Evolutionary conservation across 2,888 invertebrate genomes (phyloP).

Genomic region (Phorcus lineatus): DNA sequence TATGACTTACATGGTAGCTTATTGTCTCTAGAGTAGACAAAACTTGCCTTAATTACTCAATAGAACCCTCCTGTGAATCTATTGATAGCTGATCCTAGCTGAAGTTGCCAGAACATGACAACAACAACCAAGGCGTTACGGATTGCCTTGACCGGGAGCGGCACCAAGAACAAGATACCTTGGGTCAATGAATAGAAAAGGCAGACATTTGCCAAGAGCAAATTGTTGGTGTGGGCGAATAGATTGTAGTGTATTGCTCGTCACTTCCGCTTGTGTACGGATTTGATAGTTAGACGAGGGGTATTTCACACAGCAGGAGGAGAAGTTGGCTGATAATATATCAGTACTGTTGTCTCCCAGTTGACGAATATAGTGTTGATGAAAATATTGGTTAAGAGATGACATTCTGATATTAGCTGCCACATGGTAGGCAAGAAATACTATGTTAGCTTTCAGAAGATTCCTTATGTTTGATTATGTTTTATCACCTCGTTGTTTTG

Average conservation of each 20-base stretch:
- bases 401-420: too few relatives aligned
- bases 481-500: too few relatives aligned
- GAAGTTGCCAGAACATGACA: constrained; percentile 40
- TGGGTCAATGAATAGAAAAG: constrained; percentile 37
- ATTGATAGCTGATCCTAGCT: constrained; percentile 39
- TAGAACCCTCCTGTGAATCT: constrained; percentile 40
- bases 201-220: background rate
- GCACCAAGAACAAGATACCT: constrained; percentile 33
- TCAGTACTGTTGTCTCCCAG: too few relatives aligned
- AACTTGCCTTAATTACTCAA: constrained; percentile 38
- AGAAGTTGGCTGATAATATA: too few relatives aligned
- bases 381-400: too few relatives aligned
- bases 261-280: too few relatives aligned
- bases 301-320: background rate
- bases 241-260: background rate
- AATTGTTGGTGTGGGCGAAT: background rate
- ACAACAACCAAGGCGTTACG: constrained; percentile 16
- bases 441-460: too few relatives aligned
- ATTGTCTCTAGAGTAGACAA: constrained; percentile 43
- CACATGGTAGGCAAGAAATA: too few relatives aligned
- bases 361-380: too few relatives aligned
- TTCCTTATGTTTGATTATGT: too few relatives aligned
- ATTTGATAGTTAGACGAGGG: background rate
- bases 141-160: constrained; percentile 11
- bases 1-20: constrained; percentile 1